Base-by-base conservation (phyloP, 1,140 invertebrate genomes). In the Drosophila tropicalis region DNA sequence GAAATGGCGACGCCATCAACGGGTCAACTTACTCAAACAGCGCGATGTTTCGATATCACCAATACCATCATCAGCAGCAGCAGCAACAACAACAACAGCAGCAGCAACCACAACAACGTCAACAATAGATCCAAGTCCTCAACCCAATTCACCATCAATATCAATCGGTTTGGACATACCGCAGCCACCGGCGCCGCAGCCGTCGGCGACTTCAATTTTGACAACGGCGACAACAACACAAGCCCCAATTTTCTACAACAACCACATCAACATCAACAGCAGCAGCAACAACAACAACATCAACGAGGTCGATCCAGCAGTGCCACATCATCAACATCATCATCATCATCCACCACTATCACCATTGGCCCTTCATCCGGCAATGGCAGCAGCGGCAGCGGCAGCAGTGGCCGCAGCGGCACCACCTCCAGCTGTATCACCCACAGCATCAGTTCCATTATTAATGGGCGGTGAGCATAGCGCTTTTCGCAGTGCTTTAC, bases 1-100 rank as follows among this genome's bases (percentile, higher is more conserved):
- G 93, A 98, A 98, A 94, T 98, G 97, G 97, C 95, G 97, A 92
- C 96, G 97, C 85, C 97, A 98, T 93, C 97, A 98, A 93, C 96
- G 97, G 91, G 98, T 98, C 96, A 98, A 96, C 93, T 94, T 97
- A 80, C 94, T 98, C 92, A 97, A 97, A 92, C 96, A 96, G 92
- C 95, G 93, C 92, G 90, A 90, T 72, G 84, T 80, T 68, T 92
- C 92, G 74, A 81, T 92, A 91, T 68, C 93, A 93, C 90, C 79
- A 12, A 69, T 77, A 47, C 1, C 67, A 47, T 19, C 47, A 72
- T 32, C 62, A n/a, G 10, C n/a, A 34, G 47, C 40, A 25, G 54
- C 51, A 34, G 29, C 60, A 32, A 13, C 76, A 61, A 19, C 54
- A 12, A n/a, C 62, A 58, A 44, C 54, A 34, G n/a, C 25, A 32